Evolutionary conservation across 2,797 vertebrate species (phyloP).

Genomic region (Rhynchonycteris naso): DNA sequence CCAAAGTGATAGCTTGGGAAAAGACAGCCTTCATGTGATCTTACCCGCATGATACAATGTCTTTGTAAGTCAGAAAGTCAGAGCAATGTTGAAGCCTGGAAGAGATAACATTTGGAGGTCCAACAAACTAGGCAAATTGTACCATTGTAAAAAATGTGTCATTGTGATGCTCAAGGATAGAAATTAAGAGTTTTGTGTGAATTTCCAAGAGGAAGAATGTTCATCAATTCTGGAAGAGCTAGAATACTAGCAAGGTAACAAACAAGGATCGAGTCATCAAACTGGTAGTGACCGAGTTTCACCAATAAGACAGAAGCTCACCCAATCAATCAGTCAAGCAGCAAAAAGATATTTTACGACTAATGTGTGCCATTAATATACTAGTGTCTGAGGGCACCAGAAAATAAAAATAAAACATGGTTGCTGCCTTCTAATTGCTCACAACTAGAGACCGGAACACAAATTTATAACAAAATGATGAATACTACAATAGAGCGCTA

Average conservation of each 20-base stretch:
- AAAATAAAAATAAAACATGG: not conserved
- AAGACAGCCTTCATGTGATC: not conserved
- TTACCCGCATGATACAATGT: not conserved
- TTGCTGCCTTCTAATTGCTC: not conserved
- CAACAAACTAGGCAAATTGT: not conserved
- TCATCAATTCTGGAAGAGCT: not conserved
- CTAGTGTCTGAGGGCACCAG: not conserved
- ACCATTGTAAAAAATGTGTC: not conserved
- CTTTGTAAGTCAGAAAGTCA: not conserved
- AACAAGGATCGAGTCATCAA: not conserved
- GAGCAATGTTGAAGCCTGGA: not conserved
- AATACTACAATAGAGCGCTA: not conserved
- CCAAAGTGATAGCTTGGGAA: not conserved
- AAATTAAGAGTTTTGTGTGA: not conserved
- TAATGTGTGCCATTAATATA: not conserved
- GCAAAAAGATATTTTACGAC: not conserved
- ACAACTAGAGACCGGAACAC: not conserved
- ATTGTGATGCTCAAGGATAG: not conserved
- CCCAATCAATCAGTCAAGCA: not conserved
- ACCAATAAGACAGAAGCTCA: not conserved
- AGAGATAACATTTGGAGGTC: not conserved
- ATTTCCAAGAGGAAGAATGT: conserved; percentile 4
- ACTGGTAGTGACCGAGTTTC: not conserved
- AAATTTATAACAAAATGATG: not conserved
- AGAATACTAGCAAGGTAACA: not conserved